These are phyloP conservation scores for Labeo calbasu DNA, from an alignment of 2,797 vertebrate species.

Conservation along the genomic window DNA sequence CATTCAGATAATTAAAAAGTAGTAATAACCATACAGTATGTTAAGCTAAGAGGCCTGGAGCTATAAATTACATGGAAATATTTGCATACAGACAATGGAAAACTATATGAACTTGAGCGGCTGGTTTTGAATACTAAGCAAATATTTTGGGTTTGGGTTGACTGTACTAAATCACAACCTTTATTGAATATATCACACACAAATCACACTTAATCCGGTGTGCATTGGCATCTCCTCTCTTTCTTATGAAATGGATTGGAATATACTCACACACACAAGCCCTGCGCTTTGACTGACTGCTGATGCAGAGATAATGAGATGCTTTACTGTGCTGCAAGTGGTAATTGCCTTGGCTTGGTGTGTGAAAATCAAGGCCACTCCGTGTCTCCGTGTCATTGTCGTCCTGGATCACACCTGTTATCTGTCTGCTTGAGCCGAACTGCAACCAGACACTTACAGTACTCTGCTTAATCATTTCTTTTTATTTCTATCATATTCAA, in stretches of 20 bases:
- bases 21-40: not conserved
- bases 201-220: not conserved
- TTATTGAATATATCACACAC: constrained; percentile 7
- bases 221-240: not conserved
- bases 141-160: not conserved
- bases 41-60: not conserved
- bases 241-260: constrained; percentile 14
- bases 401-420: constrained; percentile 61
- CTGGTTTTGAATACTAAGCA: not conserved
- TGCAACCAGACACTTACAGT: not conserved
- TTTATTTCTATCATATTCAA: not conserved
- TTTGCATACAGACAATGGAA: not conserved
- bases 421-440: constrained; percentile 21
- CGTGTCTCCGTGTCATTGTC: constrained; percentile 51
- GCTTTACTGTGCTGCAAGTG: constrained; percentile 54
- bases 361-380: constrained; percentile 58
- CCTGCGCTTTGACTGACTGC: constrained; percentile 29
- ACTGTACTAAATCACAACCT: not conserved
- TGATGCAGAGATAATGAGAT: constrained; percentile 57
- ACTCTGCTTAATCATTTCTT: not conserved
- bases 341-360: constrained; percentile 60
- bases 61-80: constrained; percentile 4
- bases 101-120: not conserved
- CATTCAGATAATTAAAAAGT: constrained; percentile 21
- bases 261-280: constrained; percentile 8